Evolutionary conservation across 37 sponge, comb jelly and placozoan species (phyloP), one percentile per base, ranked within the genome.

Genomic region (Axinella damicornis): DNA sequence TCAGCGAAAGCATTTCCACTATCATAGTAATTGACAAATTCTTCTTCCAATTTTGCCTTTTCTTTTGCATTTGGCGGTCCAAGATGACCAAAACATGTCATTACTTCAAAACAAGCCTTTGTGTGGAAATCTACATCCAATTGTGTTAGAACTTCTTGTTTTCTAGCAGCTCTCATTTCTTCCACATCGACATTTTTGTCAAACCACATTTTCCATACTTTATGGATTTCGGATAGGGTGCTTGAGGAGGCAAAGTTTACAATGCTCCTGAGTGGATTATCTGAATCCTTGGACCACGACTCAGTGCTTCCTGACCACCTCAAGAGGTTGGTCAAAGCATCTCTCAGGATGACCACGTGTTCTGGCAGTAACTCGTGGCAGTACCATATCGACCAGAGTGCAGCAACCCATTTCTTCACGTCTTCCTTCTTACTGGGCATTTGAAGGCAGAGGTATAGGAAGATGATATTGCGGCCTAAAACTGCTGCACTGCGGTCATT

Each of bases 371-470:
- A 54, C 33, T 87, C 81, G 38, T 80, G 81, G 56, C 81, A 74
- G 66, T 73, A 87, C 88, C 88, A 87, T 19, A 87, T 73, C 1
- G 88, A 31, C 88, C 88, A 87, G n/a, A 87, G n/a, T 16, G 74
- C 34, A 27, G 80, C 37, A 9, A 87, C 27, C 88, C 80, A 80
- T 37, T 87, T 37, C 28, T 65, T 76, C 21, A 20, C 13, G 2
- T 22, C 54, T 19, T 46, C 24, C 46, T 41, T 38, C 4, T 63
- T 76, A 16, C 74, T 37, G 1, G 69, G 73, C 28, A 68, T 67
- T 27, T 68, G 30, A 28, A 80, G 18, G 41, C 66, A 62, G 57
- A 80, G 54, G 38, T 79, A 59, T 2, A 87, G 74, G 31, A 87
- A 87, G 5, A 87, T 35, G 39, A 87, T 73, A 37, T 87, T 80